phyloP scores from a whole-genome alignment of 2,888 invertebrate species.

The Melanostoma mellinum region DNA sequence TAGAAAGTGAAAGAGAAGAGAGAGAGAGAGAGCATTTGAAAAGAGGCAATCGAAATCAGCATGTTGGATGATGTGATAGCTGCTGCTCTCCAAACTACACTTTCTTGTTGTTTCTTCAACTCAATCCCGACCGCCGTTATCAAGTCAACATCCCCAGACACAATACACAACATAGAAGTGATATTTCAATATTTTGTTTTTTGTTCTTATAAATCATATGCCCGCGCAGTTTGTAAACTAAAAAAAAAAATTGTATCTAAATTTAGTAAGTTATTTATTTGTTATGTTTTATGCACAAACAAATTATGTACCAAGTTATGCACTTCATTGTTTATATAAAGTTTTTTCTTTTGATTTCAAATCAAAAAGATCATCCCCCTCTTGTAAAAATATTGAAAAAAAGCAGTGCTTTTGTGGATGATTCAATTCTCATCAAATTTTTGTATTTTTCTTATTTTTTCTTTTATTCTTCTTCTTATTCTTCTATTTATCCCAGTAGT shows the following conservation, averaged over 20 bases:
- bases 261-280: conserved; percentile 54
- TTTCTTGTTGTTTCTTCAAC: too few species aligned
- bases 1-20: conserved; percentile 16
- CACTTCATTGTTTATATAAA: conserved; percentile 63
- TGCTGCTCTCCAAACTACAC: conserved; percentile 2
- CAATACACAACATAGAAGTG: too few species aligned
- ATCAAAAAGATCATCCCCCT: conserved; percentile 21
- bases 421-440: conserved; percentile 38
- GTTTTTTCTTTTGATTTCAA: conserved; percentile 35
- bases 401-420: conserved; percentile 64
- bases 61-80: conserved; percentile 39
- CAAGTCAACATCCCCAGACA: too few species aligned
- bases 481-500: conserved; percentile 16
- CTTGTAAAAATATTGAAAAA: conserved; percentile 16
- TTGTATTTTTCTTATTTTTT: conserved; percentile 71
- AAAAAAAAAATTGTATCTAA: conserved; percentile 9
- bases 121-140: too few species aligned
- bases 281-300: conserved; percentile 29
- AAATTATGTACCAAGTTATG: conserved; percentile 27
- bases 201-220: neutral
- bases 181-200: too few species aligned
- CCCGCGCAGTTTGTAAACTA: neutral
- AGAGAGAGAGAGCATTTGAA: conserved; percentile 5
- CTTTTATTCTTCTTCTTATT: conserved; percentile 25
- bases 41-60: conserved; percentile 53